Conservation (phyloP, 1,140 invertebrate genomes). For the Fopius arisanus region DNA sequence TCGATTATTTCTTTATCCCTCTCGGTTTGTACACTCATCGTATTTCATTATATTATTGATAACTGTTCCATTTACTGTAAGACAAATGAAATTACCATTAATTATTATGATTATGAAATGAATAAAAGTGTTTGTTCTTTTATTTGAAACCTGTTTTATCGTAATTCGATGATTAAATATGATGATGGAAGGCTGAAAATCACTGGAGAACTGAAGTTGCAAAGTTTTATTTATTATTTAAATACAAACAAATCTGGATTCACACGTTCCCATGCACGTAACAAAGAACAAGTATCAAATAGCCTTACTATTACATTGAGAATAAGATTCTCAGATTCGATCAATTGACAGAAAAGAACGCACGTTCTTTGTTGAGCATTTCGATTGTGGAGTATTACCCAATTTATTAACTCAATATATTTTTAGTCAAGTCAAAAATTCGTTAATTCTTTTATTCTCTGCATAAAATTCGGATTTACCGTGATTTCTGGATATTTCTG, state of each 20-base stretch:
- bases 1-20: constrained; percentile 41
- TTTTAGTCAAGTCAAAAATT: not conserved
- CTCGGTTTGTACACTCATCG: constrained; percentile 58
- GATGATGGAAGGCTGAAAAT: too few species aligned
- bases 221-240: not conserved
- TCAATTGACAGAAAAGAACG: not conserved
- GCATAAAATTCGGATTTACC: too few species aligned
- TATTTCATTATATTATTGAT: constrained; percentile 59
- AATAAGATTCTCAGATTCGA: not conserved
- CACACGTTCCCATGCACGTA: not conserved
- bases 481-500: too few species aligned
- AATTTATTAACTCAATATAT: not conserved
- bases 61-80: constrained; percentile 59
- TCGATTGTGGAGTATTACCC: not conserved
- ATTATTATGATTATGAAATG: constrained; percentile 41
- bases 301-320: not conserved
- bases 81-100: constrained; percentile 58
- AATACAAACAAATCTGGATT: not conserved
- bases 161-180: not conserved
- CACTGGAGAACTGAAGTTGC: too few species aligned
- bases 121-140: constrained; percentile 2
- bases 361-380: not conserved
- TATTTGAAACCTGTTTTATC: not conserved
- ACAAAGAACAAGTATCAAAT: not conserved
- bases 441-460: not conserved